Percentiles rank a stretch among this genome's conserved stretches.
Evolutionary conservation across 1,140 invertebrate species (phyloP).

Genomic region (Hycleus phaleratus): DNA sequence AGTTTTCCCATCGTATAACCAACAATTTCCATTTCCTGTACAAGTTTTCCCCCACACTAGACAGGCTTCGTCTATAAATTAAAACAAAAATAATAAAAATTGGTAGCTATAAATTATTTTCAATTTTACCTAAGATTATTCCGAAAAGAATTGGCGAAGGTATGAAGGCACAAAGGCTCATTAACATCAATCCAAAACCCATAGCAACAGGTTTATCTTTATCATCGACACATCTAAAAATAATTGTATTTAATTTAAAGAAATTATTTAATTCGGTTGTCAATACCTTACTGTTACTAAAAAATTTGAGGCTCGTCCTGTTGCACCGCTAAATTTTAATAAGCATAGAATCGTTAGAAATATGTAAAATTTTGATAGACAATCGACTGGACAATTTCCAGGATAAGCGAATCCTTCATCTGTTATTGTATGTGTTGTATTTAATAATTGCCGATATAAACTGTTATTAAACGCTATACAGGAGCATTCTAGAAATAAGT

Average conservation of each 20-base stretch:
- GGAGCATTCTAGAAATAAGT: constrained; percentile 50
- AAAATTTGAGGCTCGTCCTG: constrained; percentile 60
- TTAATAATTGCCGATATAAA: not conserved
- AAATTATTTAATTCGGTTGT: not conserved
- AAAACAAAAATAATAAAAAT: constrained; percentile 12
- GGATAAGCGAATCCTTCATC: constrained; percentile 45
- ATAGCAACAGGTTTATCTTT: constrained; percentile 64
- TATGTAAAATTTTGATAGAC: constrained; percentile 54
- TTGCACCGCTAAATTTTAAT: constrained; percentile 58
- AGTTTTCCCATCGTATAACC: constrained; percentile 59
- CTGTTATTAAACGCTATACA: constrained; percentile 41
- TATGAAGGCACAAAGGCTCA: constrained; percentile 62
- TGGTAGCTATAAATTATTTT: constrained; percentile 7
- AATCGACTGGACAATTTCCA: constrained; percentile 60
- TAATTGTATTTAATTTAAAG: constrained; percentile 1
- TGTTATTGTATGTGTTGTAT: not conserved
- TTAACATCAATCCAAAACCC: constrained; percentile 57
- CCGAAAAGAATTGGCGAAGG: constrained; percentile 67
- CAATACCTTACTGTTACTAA: constrained; percentile 53
- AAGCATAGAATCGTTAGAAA: constrained; percentile 60
- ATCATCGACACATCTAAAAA: constrained; percentile 56
- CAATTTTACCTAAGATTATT: constrained; percentile 54
- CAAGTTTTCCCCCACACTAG: constrained; percentile 69
- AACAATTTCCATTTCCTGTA: constrained; percentile 62
- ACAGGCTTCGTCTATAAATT: constrained; percentile 53